Base-by-base conservation (phyloP, 2,888 invertebrate genomes). In the Spodoptera littoralis region DNA sequence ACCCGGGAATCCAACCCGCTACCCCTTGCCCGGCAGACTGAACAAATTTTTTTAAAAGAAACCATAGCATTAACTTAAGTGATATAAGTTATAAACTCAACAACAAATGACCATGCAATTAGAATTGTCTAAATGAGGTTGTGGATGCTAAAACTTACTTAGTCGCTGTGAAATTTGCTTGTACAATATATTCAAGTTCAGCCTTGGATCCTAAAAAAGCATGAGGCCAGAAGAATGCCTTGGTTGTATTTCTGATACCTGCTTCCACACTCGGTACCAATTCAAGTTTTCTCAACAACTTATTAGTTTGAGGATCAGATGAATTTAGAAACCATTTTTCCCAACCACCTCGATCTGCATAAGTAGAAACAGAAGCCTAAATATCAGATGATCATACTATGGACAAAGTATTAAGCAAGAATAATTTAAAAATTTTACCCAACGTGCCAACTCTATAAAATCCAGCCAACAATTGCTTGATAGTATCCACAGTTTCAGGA, bases 151-250 rank as follows among this genome's bases (percentile, higher is more conserved):
- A 13, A 41, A 69, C 85, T 84, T 78, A 93, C 93, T 88, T 92
- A 0, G 86, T 81, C n/a, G 95, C 92, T 0, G 96, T 95, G 87
- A 96, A 97, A 84, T 97, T 97, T 0, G 96, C 96, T 83, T 96
- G 96, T 0, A 97, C 96, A 56, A 97, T 95, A 82, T 96, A 97
- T 80, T 97, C 96, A 12, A 98, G 90, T 79, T 97, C 96, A n/a
- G 96, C 95, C 75, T 93, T 92, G 0, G 97, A 97, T 11, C 97
- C 97, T 1, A 98, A 89, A 83, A 97, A 97, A 0, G 97, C 97
- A 80, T 97, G 97, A 0, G 97, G 96, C 96, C 97, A 97, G 81
- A 97, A 97, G 82, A 96, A 97, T 4, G 97, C 96, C 75, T 95
- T 96, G 0, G 97, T 97, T 0, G 96, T 96, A 84, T 97, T 97